Percentiles rank a stretch among this genome's conserved stretches.
These are phyloP conservation scores for Pionites leucogaster DNA, from an alignment of 2,113 vertebrate species.

Conservation along the genomic window DNA sequence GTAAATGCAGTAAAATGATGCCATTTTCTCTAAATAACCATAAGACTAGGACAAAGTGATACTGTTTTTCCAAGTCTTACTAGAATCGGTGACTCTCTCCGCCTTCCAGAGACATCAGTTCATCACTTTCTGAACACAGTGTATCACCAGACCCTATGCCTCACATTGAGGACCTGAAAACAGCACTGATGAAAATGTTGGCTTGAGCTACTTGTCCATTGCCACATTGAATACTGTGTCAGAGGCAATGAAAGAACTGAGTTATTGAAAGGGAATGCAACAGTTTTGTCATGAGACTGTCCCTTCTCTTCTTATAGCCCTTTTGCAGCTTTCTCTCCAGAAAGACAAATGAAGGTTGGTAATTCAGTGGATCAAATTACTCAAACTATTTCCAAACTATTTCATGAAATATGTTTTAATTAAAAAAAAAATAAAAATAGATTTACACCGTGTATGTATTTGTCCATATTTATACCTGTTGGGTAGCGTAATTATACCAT, in stretches of 20 bases:
- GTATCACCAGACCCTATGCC: background rate
- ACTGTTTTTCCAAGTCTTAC: background rate
- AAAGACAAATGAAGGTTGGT: background rate
- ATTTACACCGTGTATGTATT: background rate
- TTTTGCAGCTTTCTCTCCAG: background rate
- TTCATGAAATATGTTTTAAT: background rate
- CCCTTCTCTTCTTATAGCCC: background rate
- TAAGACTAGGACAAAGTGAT: background rate
- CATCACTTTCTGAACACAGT: background rate
- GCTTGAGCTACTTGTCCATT: background rate
- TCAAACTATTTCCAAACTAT: background rate
- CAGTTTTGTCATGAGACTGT: background rate
- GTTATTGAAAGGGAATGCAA: background rate
- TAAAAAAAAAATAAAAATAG: background rate
- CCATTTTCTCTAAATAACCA: background rate
- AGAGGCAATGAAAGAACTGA: background rate
- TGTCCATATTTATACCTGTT: background rate
- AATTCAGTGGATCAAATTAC: background rate
- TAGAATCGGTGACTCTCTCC: background rate
- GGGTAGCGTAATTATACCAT: background rate
- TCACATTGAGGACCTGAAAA: background rate
- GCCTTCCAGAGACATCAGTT: background rate
- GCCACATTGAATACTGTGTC: background rate
- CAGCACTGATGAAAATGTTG: background rate
- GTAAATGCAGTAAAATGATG: background rate